Evolutionary conservation across 2,797 vertebrate genomes (phyloP).

Genomic region (Limosa lapponica): DNA sequence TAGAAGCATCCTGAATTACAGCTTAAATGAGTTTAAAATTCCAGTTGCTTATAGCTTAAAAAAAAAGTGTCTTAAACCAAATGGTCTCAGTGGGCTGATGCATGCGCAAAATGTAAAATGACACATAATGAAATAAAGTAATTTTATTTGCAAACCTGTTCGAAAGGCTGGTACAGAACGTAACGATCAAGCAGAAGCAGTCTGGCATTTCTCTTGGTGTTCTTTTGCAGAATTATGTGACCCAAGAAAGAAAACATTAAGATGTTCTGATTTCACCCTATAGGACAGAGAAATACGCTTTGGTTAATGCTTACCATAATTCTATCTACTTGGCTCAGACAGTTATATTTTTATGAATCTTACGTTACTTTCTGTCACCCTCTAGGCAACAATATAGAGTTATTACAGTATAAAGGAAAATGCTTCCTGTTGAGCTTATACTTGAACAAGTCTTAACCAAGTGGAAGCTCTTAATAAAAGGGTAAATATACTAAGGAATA

Average conservation of each 20-base stretch:
- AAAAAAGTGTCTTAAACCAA: slow-evolving; percentile 40
- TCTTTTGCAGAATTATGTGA: slow-evolving; percentile 61
- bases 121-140: slow-evolving; percentile 63
- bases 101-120: slow-evolving; percentile 53
- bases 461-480: slow-evolving; percentile 65
- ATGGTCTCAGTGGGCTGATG: slow-evolving; percentile 36
- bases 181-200: slow-evolving; percentile 25
- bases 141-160: slow-evolving; percentile 64
- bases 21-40: slow-evolving; percentile 42
- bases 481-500: slow-evolving; percentile 59
- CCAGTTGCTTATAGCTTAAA: neutral
- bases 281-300: slow-evolving; percentile 63
- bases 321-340: slow-evolving; percentile 70
- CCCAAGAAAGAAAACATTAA: slow-evolving; percentile 70
- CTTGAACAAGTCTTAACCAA: slow-evolving; percentile 53
- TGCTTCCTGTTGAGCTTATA: slow-evolving; percentile 58
- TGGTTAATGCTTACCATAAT: slow-evolving; percentile 67
- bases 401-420: slow-evolving; percentile 74
- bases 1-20: slow-evolving; percentile 8
- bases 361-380: slow-evolving; percentile 72
- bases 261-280: slow-evolving; percentile 70
- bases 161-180: slow-evolving; percentile 20
- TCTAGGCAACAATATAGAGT: slow-evolving; percentile 75
- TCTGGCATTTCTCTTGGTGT: slow-evolving; percentile 47
- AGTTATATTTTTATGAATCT: slow-evolving; percentile 75